Evolutionary conservation across 2,113 vertebrate species (phyloP).

Genomic region (Periophthalmus modestus): DNA sequence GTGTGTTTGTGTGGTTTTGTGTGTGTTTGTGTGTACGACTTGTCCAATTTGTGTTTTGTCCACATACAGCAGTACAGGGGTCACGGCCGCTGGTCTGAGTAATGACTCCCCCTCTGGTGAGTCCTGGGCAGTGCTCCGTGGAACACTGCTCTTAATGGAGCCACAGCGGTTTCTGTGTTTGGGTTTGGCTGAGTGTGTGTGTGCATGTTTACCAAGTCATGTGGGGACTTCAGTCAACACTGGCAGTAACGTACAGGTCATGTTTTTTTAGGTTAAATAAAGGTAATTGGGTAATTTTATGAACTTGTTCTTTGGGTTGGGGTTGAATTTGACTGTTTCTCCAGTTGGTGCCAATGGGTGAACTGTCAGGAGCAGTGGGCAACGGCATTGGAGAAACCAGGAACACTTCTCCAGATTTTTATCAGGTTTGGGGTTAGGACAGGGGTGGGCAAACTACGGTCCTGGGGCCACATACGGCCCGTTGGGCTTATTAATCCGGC

Average conservation of each 20-base stretch:
- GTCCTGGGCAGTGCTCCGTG: constrained; percentile 56
- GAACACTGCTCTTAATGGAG: constrained; percentile 64
- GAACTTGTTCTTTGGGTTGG: background rate
- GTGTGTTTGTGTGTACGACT: constrained; percentile 19
- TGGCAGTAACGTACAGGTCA: background rate
- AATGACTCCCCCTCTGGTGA: constrained; percentile 81
- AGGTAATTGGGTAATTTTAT: background rate
- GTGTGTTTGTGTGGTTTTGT: background rate
- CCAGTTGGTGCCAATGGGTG: background rate
- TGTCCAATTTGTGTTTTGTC: constrained; percentile 41
- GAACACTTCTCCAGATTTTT: no score
- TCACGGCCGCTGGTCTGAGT: constrained; percentile 89
- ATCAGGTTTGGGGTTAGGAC: no score
- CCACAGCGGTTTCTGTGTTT: constrained; percentile 28
- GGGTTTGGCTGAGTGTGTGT: background rate
- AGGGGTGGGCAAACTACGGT: no score
- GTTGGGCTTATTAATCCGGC: no score
- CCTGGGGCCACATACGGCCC: no score
- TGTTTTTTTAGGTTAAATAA: background rate
- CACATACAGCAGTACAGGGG: constrained; percentile 82
- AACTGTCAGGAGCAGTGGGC: no score
- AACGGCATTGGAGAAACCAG: background rate
- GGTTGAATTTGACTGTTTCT: background rate
- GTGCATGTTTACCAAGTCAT: background rate
- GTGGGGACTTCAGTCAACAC: background rate